Evolutionary conservation across 2,888 invertebrate species (phyloP).

Genomic region (Cephus pygmeus): DNA sequence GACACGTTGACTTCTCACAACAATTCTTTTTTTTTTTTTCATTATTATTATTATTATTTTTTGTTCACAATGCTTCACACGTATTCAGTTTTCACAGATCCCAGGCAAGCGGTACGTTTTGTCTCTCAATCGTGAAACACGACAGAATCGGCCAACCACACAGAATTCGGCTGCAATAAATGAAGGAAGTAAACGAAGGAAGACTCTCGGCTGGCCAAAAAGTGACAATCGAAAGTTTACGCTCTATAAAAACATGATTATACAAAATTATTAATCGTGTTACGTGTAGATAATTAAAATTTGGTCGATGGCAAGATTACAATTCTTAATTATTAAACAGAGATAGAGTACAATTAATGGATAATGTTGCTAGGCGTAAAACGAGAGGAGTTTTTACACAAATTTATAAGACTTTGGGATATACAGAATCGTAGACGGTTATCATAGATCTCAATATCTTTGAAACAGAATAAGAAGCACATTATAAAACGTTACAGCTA

Average conservation of each 20-base stretch:
- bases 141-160: constrained; percentile 46
- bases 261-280: constrained; percentile 41
- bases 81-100: constrained; percentile 42
- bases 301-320: constrained; percentile 35
- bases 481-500: constrained; percentile 45
- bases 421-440: constrained; percentile 24
- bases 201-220: constrained; percentile 54
- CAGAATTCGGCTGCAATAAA: constrained; percentile 57
- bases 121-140: constrained; percentile 41
- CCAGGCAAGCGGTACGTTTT: constrained; percentile 46
- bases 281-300: constrained; percentile 23
- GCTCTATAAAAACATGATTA: constrained; percentile 50
- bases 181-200: constrained; percentile 46
- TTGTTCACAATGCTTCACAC: constrained; percentile 38
- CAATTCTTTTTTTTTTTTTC: constrained; percentile 23
- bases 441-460: too few relatives aligned
- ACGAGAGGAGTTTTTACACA: constrained; percentile 51
- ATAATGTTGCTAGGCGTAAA: constrained; percentile 42
- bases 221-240: constrained; percentile 44
- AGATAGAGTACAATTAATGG: constrained; percentile 46
- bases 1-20: constrained; percentile 53
- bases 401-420: constrained; percentile 39
- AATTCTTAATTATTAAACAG: constrained; percentile 46
- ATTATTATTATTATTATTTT: too few relatives aligned
- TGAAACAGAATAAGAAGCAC: constrained; percentile 38